phyloP scores from a whole-genome alignment of 2,888 invertebrate genomes.

The Plusia festucae region DNA sequence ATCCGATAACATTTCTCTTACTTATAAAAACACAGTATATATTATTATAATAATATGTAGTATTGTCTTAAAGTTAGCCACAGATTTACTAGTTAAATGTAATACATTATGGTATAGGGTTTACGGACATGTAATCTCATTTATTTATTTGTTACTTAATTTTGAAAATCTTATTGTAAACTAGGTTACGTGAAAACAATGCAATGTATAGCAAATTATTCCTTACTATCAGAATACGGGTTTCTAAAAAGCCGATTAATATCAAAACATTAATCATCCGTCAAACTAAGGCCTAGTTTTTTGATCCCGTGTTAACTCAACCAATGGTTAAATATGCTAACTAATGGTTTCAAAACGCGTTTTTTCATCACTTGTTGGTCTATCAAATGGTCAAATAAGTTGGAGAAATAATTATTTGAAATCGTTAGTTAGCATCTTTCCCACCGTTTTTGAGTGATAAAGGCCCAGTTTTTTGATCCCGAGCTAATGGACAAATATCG shows the following conservation, averaged over 20 bases:
- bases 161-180: not conserved
- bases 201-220: not conserved
- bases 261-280: too few species aligned
- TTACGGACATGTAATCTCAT: conserved; percentile 49
- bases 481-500: too few species aligned
- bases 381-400: too few species aligned
- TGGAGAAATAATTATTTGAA: too few species aligned
- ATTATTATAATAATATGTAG: conserved; percentile 34
- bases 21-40: conserved; percentile 9
- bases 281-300: too few species aligned
- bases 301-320: too few species aligned
- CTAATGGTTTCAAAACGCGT: too few species aligned
- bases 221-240: not conserved
- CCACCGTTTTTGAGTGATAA: too few species aligned
- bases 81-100: conserved; percentile 27
- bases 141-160: conserved; percentile 21
- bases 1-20: conserved; percentile 8
- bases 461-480: too few species aligned
- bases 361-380: too few species aligned
- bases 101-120: conserved; percentile 16
- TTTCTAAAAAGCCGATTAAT: not conserved
- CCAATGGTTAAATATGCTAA: too few species aligned
- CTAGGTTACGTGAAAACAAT: not conserved
- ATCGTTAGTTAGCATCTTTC: too few species aligned
- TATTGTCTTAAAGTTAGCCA: conserved; percentile 48